These are phyloP conservation scores for Pelobates fuscus DNA, from an alignment of 2,113 vertebrate species.

Conservation along the genomic window DNA sequence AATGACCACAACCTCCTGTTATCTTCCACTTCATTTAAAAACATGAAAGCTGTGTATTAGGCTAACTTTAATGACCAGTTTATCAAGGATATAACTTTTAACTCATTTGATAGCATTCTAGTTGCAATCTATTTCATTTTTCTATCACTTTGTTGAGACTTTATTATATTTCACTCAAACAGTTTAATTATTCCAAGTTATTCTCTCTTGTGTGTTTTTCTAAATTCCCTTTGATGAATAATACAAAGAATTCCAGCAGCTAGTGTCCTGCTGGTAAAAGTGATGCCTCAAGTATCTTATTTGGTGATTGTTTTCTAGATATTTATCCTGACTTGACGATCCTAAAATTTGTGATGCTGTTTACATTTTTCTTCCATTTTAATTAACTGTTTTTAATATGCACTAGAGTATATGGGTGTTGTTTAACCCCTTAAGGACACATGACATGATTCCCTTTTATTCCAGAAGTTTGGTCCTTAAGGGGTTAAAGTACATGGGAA, in stretches of 20 bases:
- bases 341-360: constrained; percentile 8
- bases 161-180: neutral
- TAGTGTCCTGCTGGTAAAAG: constrained; percentile 35
- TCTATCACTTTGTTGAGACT: neutral
- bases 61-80: no score
- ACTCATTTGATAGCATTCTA: neutral
- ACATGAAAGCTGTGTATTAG: neutral
- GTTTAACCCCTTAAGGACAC: no score
- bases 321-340: constrained; percentile 19
- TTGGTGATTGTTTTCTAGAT: constrained; percentile 12
- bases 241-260: constrained; percentile 31
- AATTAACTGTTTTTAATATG: no score
- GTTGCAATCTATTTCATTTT: neutral
- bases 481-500: no score
- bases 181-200: constrained; percentile 9
- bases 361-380: neutral
- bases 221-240: constrained; percentile 48
- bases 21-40: neutral
- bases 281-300: constrained; percentile 19
- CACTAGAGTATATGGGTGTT: no score
- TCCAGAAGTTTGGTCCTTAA: no score
- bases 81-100: neutral
- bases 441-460: no score
- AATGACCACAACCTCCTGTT: constrained; percentile 18
- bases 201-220: neutral